Evolutionary conservation across 2,888 invertebrate species (phyloP).

Genomic region (Galeopsomyia nigrocyanea): DNA sequence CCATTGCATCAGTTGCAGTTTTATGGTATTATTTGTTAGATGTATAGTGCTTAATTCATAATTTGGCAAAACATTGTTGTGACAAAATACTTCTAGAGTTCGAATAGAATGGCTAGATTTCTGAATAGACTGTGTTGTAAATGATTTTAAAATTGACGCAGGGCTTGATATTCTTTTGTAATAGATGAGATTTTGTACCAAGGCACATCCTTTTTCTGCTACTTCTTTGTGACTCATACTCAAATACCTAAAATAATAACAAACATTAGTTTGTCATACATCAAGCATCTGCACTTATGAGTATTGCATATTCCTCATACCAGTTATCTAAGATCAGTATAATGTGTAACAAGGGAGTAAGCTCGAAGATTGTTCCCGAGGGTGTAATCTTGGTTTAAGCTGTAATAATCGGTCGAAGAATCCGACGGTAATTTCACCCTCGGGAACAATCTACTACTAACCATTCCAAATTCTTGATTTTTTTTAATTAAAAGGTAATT

Average conservation of each 20-base stretch:
- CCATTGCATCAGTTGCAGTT: conserved; percentile 58
- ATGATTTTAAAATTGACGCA: conserved; percentile 65
- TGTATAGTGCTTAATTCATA: conserved; percentile 46
- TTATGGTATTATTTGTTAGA: conserved; percentile 52
- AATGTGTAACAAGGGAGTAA: too few species aligned
- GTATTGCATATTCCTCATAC: too few species aligned
- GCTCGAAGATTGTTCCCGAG: too few species aligned
- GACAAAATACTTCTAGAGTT: conserved; percentile 65
- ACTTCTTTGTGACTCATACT: conserved; percentile 69
- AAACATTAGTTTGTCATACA: background rate
- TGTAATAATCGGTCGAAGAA: too few species aligned
- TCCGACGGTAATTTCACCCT: too few species aligned
- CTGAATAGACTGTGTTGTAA: conserved; percentile 65
- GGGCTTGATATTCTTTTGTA: conserved; percentile 61
- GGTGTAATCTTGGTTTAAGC: too few species aligned
- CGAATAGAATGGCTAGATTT: conserved; percentile 64
- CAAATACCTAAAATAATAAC: conserved; percentile 65
- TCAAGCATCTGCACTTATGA: too few species aligned
- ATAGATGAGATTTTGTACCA: conserved; percentile 67
- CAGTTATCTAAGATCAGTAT: too few species aligned
- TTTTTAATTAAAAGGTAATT: too few species aligned
- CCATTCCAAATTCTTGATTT: too few species aligned
- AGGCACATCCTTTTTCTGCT: conserved; percentile 63
- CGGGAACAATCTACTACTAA: too few species aligned
- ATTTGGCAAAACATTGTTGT: conserved; percentile 60